Conservation (phyloP, 2,797 vertebrate genomes). For the Oceanodroma leucorhoa region DNA sequence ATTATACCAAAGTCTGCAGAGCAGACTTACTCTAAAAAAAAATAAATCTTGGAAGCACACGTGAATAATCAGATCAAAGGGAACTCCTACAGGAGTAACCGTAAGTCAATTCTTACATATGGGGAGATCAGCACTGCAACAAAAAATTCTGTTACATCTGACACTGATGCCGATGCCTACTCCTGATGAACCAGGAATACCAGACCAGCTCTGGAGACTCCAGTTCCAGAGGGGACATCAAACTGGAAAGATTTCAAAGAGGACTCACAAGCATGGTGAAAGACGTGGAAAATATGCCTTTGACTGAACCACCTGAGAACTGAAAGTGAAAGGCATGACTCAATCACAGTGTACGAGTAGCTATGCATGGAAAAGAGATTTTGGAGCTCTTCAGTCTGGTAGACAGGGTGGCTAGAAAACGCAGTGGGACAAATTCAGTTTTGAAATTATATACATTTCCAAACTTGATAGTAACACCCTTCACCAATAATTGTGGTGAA, state of each 20-base stretch:
- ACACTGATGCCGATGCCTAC: background rate
- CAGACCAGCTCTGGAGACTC: background rate
- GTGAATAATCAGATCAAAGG: background rate
- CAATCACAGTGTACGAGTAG: background rate
- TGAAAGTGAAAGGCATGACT: background rate
- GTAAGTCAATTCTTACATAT: background rate
- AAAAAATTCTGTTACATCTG: background rate
- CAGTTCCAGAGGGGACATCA: background rate
- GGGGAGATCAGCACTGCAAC: background rate
- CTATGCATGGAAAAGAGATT: background rate
- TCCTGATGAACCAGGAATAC: background rate
- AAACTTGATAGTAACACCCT: background rate
- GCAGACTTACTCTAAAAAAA: background rate
- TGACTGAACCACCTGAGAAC: background rate
- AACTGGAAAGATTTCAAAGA: background rate
- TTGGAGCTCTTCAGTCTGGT: background rate
- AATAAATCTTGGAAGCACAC: background rate
- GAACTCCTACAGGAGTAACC: background rate
- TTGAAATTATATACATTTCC: background rate
- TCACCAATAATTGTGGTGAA: background rate
- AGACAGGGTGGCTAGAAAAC: background rate
- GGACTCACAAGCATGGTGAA: background rate
- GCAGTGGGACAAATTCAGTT: background rate
- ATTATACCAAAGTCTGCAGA: background rate
- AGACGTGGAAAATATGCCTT: background rate